Evolutionary conservation across 2,888 invertebrate species (phyloP), one percentile per base, ranked within the genome.

Genomic region (Priocnemis perturbator): DNA sequence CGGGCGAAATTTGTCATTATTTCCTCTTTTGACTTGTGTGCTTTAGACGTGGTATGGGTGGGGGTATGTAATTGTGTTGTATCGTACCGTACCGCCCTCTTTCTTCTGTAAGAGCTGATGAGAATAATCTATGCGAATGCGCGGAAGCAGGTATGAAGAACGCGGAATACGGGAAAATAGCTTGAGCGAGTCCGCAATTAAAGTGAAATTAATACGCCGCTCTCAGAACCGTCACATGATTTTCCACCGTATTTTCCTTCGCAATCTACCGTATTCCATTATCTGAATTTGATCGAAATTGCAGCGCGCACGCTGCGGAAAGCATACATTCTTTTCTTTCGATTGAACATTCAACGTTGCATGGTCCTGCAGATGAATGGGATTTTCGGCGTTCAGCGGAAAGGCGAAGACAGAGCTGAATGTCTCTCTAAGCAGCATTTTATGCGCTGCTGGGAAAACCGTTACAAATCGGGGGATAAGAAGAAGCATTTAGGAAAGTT

Each of bases 401-500:
- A 14, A 50, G 50, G 52, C 57, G 15, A 14, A 20, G 66, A 67
- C 21, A 7, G 57, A 23, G 37, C 44, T 23, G 21, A 44, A 58
- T 19, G 64, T 57, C 30, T 58, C 50, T 52, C 64, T 58, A 64
- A 67, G 58, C 57, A 30, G 64, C 53, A 30, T 14, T 55, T 68
- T 68, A 68, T 58, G 30, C 44, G 65, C 53, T 56, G 20, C 48
- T 60, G 21, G 17, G 17, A 58, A 11, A 45, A 61, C 62, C 55
- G 37, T 71, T 63, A 57, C 52, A 71, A 70, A 70, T 71, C 56
- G 67, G 30, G 52, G 53, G 55, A 30, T 47, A 14, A 53, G 68
- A 66, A 67, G 65, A 67, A 65, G 66, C 52, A 55, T 72, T 71
- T 57, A 26, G 50, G 58, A 74, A 74, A 81, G 68, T 80, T 81